Base-by-base conservation (phyloP, 92 coral and sea anemone genomes). In the Zoanthus gigantus region DNA sequence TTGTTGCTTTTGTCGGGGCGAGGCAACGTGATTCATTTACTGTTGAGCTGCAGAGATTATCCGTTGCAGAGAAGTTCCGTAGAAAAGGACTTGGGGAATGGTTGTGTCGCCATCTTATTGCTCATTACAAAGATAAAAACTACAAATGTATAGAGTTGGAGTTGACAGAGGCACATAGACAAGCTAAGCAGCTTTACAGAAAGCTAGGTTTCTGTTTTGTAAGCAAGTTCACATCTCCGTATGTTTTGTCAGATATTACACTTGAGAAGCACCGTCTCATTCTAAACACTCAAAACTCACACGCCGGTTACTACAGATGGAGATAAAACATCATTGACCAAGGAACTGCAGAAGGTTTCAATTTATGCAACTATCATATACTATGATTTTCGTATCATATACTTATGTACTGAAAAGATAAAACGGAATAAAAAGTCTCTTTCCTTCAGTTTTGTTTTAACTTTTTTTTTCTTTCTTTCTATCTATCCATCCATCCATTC, bases 21-120 rank as follows among this genome's bases (percentile, higher is more conserved):
- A 84, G 83, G 66, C 95, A 92, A 50, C 88, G 76, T 47, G 89
- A 94, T 89, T 72, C 61, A 15, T 77, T 66, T 10, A 90, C 95
- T 6, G 88, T 92, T 28, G 97, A 94, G 58, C 92, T 94, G 30
- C 94, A 94, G 87, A 91, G 97, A 46, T 90, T 94, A 79, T 91
- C 95, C 6, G 97, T 94, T 12, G 93, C 88, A 17, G 84, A 86
- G 12, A 88, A 90, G 68, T 94, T 71, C 81, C 79, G 95, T 52
- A 81, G 97, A 46, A 90, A 89, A 46, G 95, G 95, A 15, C 89
- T 94, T 30, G 97, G 94, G n/a, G 92, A 88, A 61, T 77, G 89
- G 57, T 56, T 94, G 77, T 94, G 95, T 53, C 93, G 91, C 52
- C 88, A 90, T 73, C 92, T 90, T 48, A 88, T 92, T 68, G 72